Conservation (phyloP, 2,888 invertebrate species). For the Eucera pruinosa region DNA sequence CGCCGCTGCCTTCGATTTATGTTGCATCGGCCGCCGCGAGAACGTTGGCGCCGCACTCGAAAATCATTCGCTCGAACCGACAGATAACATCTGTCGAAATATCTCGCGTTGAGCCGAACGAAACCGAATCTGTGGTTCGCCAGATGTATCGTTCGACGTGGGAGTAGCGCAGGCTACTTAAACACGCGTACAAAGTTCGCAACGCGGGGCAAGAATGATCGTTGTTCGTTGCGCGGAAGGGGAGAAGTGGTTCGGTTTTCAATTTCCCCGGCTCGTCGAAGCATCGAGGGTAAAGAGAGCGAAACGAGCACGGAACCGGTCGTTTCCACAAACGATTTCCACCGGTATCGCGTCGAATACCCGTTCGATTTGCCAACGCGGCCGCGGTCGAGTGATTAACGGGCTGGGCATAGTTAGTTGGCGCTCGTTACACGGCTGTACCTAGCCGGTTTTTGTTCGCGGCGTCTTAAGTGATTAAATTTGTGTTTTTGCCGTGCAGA, state of each 20-base stretch:
- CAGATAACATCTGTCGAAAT: constrained; percentile 23
- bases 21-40: no score
- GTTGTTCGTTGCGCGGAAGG: no score
- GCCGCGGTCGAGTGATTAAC: constrained; percentile 54
- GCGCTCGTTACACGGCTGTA: constrained; percentile 43
- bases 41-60: constrained; percentile 32
- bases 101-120: constrained; percentile 23
- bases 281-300: constrained; percentile 3
- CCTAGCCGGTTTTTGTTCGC: constrained; percentile 18
- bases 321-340: constrained; percentile 20
- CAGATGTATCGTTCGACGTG: constrained; percentile 7
- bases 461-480: constrained; percentile 60
- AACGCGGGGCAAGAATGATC: no score
- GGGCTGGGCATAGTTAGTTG: constrained; percentile 36
- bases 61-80: constrained; percentile 51
- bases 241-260: background rate
- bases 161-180: no score
- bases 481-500: constrained; percentile 37
- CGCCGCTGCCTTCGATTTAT: no score
- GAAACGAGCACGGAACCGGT: constrained; percentile 20
- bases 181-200: background rate
- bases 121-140: constrained; percentile 30
- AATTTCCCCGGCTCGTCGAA: background rate
- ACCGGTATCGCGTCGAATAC: constrained; percentile 6
- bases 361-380: constrained; percentile 44